Conservation (phyloP, 2,888 invertebrate species). For the Tipula confusa region DNA sequence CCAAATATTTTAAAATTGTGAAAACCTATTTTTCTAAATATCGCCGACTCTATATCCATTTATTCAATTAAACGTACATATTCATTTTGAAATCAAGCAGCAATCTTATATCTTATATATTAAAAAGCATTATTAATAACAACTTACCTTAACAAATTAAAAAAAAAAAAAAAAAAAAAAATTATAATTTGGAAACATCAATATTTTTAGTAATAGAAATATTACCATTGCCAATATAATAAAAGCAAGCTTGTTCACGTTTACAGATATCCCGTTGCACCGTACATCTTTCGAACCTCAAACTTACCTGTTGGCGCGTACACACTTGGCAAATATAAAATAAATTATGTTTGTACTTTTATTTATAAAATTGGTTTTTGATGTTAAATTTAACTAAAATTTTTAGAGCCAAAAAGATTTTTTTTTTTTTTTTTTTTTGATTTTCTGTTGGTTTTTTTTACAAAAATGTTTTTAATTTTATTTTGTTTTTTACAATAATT, state of each 20-base stretch:
- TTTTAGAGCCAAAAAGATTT: neutral
- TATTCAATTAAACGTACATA: neutral
- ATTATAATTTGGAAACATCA: neutral
- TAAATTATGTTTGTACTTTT: conserved; percentile 15
- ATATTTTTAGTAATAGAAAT: neutral
- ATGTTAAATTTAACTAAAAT: neutral
- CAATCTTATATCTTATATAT: neutral
- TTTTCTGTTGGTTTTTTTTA: neutral
- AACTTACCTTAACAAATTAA: neutral
- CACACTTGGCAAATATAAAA: neutral
- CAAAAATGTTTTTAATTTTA: neutral
- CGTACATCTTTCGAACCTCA: neutral
- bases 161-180: too few relatives aligned
- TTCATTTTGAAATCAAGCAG: neutral
- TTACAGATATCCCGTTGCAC: neutral
- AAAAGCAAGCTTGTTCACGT: neutral
- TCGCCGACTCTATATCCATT: too few relatives aligned
- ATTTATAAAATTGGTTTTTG: neutral
- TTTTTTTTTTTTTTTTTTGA: neutral
- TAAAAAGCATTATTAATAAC: neutral
- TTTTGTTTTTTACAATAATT: neutral
- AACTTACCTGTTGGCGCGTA: neutral
- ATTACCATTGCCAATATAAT: neutral
- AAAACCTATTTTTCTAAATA: too few relatives aligned
- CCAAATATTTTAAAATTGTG: too few relatives aligned